phyloP scores from a whole-genome alignment of 1,140 invertebrate genomes.

The Tetragnatha versicolor region DNA sequence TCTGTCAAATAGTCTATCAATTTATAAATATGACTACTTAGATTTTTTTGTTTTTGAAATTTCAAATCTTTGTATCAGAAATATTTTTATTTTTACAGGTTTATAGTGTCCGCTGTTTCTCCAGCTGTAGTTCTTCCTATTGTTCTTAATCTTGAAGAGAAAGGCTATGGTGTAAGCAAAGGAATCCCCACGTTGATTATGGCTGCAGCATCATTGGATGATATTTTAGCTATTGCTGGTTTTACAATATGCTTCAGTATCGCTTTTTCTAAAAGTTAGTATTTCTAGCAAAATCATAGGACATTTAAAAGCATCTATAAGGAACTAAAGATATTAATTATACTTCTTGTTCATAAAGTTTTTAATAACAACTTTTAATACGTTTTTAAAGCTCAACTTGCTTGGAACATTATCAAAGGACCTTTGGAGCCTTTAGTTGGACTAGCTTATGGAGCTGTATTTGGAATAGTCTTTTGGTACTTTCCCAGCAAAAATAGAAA shows the following conservation, averaged over 20 bases:
- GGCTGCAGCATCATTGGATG: constrained; percentile 87
- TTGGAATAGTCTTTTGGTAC: constrained; percentile 59
- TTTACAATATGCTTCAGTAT: constrained; percentile 86
- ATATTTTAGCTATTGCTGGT: constrained; percentile 82
- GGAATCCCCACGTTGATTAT: constrained; percentile 95
- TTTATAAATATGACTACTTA: no score
- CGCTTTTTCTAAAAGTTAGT: constrained; percentile 76
- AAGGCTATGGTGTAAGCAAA: constrained; percentile 89
- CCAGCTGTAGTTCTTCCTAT: constrained; percentile 94
- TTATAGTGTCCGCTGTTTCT: constrained; percentile 91
- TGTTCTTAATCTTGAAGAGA: constrained; percentile 80
- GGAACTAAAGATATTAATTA: no score
- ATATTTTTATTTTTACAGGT: no score
- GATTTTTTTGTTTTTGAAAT: no score
- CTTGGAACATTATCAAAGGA: constrained; percentile 64
- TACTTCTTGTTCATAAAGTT: no score
- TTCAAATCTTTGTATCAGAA: no score
- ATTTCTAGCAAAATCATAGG: neutral
- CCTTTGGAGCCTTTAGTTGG: constrained; percentile 63
- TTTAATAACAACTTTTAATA: neutral
- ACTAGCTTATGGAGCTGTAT: constrained; percentile 59
- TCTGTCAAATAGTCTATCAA: no score
- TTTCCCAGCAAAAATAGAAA: constrained; percentile 1
- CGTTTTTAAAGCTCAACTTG: constrained; percentile 60
- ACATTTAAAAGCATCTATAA: neutral